Evolutionary conservation across 2,113 vertebrate species (phyloP).

Genomic region (Coturnix japonica): DNA sequence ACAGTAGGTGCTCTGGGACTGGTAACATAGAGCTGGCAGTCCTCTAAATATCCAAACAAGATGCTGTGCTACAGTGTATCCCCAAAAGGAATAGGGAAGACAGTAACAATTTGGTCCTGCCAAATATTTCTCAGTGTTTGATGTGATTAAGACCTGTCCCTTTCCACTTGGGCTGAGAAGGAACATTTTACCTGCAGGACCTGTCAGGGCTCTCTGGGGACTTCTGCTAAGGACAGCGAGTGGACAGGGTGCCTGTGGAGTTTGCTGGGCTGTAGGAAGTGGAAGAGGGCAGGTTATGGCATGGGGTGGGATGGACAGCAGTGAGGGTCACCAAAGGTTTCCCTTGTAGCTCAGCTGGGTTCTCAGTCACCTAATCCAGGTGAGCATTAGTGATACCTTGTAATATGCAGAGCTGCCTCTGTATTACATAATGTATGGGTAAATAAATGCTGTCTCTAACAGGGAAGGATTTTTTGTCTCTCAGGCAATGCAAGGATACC

Average conservation of each 20-base stretch:
- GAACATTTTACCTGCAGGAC: background rate
- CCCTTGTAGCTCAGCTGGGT: background rate
- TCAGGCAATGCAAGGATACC: background rate
- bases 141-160: background rate
- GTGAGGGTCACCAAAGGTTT: background rate
- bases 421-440: background rate
- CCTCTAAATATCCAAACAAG: background rate
- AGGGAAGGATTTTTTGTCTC: background rate
- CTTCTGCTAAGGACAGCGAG: too few species aligned
- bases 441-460: background rate
- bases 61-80: background rate
- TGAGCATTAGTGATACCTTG: background rate
- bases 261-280: background rate
- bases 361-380: background rate
- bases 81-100: background rate
- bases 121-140: background rate
- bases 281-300: background rate
- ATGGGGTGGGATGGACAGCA: background rate
- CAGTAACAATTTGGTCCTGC: background rate
- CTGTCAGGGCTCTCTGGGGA: background rate
- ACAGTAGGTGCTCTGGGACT: background rate
- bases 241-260: background rate
- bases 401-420: background rate
- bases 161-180: background rate
- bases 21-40: background rate